These are phyloP conservation scores for Rousettus leschenaultii DNA, from an alignment of 2,113 vertebrate genomes.

Conservation along the genomic window DNA sequence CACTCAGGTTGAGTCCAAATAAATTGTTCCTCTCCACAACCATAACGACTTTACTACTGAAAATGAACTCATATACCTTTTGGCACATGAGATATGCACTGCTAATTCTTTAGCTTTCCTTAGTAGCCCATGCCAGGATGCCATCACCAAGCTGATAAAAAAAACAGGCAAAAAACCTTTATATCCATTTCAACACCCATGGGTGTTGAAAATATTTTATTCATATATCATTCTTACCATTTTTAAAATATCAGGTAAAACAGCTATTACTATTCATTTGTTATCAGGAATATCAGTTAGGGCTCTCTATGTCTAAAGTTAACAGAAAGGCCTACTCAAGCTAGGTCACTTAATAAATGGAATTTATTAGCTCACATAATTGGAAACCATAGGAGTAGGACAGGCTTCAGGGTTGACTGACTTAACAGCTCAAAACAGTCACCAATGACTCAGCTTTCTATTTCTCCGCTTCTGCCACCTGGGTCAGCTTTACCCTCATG, in stretches of 20 bases:
- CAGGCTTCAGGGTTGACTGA: background rate
- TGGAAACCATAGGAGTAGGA: background rate
- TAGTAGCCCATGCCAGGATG: background rate
- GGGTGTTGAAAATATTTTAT: background rate
- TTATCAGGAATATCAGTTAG: background rate
- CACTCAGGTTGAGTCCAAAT: background rate
- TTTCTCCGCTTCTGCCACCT: background rate
- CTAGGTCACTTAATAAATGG: background rate
- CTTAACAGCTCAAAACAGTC: background rate
- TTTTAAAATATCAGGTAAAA: background rate
- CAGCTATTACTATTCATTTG: background rate
- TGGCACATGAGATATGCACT: background rate
- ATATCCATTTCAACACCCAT: background rate
- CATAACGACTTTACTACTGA: background rate
- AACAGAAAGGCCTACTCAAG: conserved; percentile 2
- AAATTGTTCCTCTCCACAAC: background rate
- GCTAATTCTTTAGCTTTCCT: background rate
- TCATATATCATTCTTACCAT: background rate
- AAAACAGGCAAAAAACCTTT: background rate
- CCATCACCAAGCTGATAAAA: background rate
- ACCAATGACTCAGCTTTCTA: background rate
- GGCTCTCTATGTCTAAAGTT: background rate
- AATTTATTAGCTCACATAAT: background rate
- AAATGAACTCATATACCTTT: background rate
- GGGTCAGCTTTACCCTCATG: background rate